Evolutionary conservation across 1,140 invertebrate genomes (phyloP), one percentile per base, ranked within the genome.

Genomic region (Brachionus calyciflorus): DNA sequence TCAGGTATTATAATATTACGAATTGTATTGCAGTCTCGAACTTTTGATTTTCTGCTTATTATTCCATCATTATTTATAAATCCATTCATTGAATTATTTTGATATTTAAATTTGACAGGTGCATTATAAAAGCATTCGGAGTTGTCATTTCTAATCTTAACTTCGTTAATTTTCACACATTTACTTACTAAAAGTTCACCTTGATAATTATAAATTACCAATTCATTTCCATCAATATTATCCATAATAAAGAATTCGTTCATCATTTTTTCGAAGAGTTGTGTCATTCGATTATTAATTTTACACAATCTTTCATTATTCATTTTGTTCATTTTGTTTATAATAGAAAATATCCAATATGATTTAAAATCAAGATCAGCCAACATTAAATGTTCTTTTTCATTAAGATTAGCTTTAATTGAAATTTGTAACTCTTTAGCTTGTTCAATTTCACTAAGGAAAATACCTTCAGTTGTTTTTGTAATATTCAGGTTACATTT

Each of bases 281-380:
- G 26, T 30, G 33, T 33, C n/a, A 60, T 30, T 60, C 33, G 55
- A 33, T 30, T 33, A 60, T 30, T 30, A n/a, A 60, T 3, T 5
- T 28, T 60, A 14, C 55, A 60, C 33, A 60, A 60, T 37, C 30
- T 60, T 33, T 60, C 30, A 12, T 60, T 60, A 3, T n/a, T 33
- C 17, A 30, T 1, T 60, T 14, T 30, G 33, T 60, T 60, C 33
- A 60, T 60, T 60, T 60, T 30, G 33, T 60, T 60, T n/a, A 60
- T 33, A 30, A 60, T 12, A 1, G 55, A 60, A 37, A 60, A 60
- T 12, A 60, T 33, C 55, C 55, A 60, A 60, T 60, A 60, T 17
- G 9, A 57, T 57, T 57, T 57, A 57, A 30, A 57, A 30, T 57
- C 55, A 28, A 57, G 30, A 57, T 57, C 55, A 3, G 55, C 55